These are phyloP conservation scores for Alfaro cultratus DNA, from an alignment of 2,797 vertebrate genomes.

Conservation along the genomic window DNA sequence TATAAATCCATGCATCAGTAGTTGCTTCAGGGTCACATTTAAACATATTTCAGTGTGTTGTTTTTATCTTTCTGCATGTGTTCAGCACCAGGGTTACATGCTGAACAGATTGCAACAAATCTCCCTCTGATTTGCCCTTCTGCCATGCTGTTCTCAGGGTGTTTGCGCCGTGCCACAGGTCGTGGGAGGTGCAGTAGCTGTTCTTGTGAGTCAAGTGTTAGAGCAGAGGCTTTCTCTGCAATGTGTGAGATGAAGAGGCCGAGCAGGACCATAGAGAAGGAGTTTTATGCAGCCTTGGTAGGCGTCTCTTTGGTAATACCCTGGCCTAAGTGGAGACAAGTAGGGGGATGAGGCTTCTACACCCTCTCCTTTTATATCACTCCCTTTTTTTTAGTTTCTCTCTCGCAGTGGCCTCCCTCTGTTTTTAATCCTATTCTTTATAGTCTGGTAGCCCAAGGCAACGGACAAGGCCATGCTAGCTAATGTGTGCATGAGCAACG, in stretches of 20 bases:
- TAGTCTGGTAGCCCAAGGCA: slow-evolving; percentile 77
- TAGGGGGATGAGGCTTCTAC: slow-evolving; percentile 8
- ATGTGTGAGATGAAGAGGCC: neutral
- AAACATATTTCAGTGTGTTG: neutral
- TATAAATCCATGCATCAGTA: neutral
- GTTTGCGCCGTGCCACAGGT: slow-evolving; percentile 17
- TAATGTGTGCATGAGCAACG: slow-evolving; percentile 57
- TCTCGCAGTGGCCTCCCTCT: slow-evolving; percentile 46
- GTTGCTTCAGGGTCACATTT: neutral
- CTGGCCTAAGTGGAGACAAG: slow-evolving; percentile 5
- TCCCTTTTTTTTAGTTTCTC: slow-evolving; percentile 19
- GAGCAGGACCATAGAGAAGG: slow-evolving; percentile 25
- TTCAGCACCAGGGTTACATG: slow-evolving; percentile 1
- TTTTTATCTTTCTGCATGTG: neutral
- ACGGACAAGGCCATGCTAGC: slow-evolving; percentile 68
- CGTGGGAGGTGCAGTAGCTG: slow-evolving; percentile 58
- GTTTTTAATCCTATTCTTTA: slow-evolving; percentile 76
- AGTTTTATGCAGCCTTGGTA: slow-evolving; percentile 68
- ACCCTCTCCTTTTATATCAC: slow-evolving; percentile 16
- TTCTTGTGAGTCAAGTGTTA: slow-evolving; percentile 44
- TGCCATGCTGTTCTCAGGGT: slow-evolving; percentile 26
- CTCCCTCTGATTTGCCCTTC: slow-evolving; percentile 26
- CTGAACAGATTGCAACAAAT: slow-evolving; percentile 30
- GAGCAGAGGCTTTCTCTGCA: slow-evolving; percentile 33
- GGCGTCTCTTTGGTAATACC: slow-evolving; percentile 63